Conservation (phyloP, 2,888 invertebrate species). For the Pherbina coryleti region DNA sequence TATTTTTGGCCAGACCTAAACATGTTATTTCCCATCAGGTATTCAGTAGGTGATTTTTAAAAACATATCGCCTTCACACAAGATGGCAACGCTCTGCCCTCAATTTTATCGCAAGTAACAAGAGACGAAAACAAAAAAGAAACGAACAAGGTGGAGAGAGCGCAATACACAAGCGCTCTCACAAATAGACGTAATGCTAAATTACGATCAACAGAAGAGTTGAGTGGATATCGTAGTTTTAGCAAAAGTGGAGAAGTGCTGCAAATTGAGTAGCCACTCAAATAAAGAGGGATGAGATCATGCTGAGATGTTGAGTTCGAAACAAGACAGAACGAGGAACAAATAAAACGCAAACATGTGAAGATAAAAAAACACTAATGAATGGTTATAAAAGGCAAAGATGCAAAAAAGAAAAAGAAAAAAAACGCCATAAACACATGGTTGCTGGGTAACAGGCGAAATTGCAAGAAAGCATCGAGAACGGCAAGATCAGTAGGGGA, state of each 20-base stretch:
- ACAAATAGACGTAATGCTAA: not conserved
- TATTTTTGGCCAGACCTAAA: no score
- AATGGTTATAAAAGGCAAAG: constrained; percentile 27
- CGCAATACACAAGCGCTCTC: not conserved
- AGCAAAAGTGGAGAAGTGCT: not conserved
- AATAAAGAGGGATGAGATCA: constrained; percentile 22
- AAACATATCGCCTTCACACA: no score
- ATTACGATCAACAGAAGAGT: not conserved
- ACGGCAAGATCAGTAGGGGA: not conserved
- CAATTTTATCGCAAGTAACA: no score
- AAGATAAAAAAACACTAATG: constrained; percentile 25
- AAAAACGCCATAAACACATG: not conserved
- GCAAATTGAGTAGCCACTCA: not conserved
- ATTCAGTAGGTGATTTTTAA: no score
- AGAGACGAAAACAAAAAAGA: not conserved
- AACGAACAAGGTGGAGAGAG: not conserved
- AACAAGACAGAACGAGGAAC: not conserved
- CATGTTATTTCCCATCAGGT: no score
- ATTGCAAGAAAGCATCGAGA: not conserved
- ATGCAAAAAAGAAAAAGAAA: not conserved
- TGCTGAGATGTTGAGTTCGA: not conserved
- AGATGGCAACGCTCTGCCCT: no score
- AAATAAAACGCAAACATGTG: not conserved
- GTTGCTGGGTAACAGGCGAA: not conserved
- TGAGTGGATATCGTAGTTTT: not conserved